phyloP scores from a whole-genome alignment of 2,797 vertebrate genomes.

The Prionace glauca region DNA sequence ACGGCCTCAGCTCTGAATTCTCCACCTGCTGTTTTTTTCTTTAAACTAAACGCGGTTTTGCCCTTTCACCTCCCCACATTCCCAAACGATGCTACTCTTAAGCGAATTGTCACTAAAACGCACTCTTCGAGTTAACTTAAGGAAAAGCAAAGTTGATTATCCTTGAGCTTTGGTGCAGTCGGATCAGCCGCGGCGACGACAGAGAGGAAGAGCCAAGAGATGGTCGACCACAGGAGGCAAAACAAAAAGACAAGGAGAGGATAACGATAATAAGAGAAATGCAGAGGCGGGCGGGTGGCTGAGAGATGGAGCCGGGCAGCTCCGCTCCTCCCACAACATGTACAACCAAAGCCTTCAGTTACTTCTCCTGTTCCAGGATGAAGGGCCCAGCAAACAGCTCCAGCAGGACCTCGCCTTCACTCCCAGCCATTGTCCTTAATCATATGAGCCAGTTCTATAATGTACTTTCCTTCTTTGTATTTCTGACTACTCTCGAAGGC shows the following conservation, averaged over 20 bases:
- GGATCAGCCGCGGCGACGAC: slow-evolving; percentile 57
- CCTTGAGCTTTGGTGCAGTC: slow-evolving; percentile 49
- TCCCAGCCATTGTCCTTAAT: slow-evolving; percentile 99
- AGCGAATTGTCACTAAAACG: slow-evolving; percentile 43
- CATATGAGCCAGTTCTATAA: slow-evolving; percentile 99
- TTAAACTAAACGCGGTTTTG: slow-evolving; percentile 39
- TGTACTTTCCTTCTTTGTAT: slow-evolving; percentile 99
- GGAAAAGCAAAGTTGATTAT: slow-evolving; percentile 45
- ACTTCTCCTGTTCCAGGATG: slow-evolving; percentile 61
- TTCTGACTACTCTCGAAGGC: slow-evolving; percentile 99
- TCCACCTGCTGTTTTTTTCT: neutral
- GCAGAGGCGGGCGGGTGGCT: neutral
- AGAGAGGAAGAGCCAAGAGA: slow-evolving; percentile 43
- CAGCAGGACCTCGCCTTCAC: slow-evolving; percentile 60
- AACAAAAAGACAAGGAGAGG: neutral
- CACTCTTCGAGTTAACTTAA: slow-evolving; percentile 37
- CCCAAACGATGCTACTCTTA: slow-evolving; percentile 40
- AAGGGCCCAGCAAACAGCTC: slow-evolving; percentile 59
- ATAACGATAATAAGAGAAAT: neutral
- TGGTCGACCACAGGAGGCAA: neutral
- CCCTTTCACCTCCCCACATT: slow-evolving; percentile 42
- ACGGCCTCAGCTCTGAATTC: neutral
- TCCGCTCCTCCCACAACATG: slow-evolving; percentile 58
- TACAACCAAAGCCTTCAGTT: slow-evolving; percentile 67
- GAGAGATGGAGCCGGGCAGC: slow-evolving; percentile 58